Conservation (phyloP, 2,113 vertebrate genomes). For the Acanthochromis polyacanthus region DNA sequence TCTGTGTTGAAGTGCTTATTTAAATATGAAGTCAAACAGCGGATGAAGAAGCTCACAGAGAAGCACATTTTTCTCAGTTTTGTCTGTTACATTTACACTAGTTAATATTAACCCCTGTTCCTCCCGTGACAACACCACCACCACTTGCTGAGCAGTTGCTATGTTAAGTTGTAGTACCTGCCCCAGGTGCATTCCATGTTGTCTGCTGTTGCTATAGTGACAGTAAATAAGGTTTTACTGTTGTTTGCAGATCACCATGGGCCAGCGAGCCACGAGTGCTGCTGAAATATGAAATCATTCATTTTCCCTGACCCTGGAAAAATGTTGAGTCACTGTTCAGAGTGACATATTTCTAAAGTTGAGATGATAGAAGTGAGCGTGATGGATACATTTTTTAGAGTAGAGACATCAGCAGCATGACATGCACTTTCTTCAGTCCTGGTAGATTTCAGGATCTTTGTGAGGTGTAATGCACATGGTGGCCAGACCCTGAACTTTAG, state of each 20-base stretch:
- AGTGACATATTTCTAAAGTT: neutral
- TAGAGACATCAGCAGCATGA: too few species aligned
- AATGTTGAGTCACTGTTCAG: constrained; percentile 11
- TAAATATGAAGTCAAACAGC: neutral
- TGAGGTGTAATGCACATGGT: too few species aligned
- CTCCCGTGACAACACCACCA: constrained; percentile 15
- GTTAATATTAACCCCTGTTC: constrained; percentile 73
- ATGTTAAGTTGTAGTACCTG: constrained; percentile 33
- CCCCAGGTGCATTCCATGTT: constrained; percentile 46
- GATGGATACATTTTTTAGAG: too few species aligned
- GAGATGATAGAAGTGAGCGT: neutral
- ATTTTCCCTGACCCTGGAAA: constrained; percentile 32
- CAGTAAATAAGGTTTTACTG: constrained; percentile 59
- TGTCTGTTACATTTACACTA: constrained; percentile 33
- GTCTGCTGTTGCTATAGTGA: constrained; percentile 49
- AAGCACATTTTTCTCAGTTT: neutral
- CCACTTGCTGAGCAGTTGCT: constrained; percentile 16
- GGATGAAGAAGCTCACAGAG: neutral
- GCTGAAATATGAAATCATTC: constrained; percentile 27
- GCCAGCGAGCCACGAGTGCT: neutral
- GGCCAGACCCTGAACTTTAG: too few species aligned
- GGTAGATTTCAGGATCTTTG: too few species aligned
- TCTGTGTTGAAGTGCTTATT: neutral
- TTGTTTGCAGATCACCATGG: constrained; percentile 58
- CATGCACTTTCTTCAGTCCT: too few species aligned